Percentiles rank a stretch among this genome's conserved stretches.
Conservation (phyloP, 2,113 vertebrate species). For the Gymnocephalus cernua region DNA sequence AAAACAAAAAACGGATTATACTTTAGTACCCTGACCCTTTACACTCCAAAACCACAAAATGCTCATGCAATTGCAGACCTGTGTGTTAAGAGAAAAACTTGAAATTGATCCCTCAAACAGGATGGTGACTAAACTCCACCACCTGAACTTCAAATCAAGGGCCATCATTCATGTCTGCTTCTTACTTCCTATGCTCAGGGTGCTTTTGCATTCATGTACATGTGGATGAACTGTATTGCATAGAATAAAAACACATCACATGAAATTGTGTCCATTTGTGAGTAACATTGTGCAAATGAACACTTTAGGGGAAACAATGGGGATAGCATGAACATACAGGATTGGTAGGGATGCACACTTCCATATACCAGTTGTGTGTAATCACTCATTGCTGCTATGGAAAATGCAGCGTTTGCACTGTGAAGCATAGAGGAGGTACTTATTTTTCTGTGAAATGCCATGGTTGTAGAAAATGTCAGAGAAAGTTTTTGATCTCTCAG, state of each 20-base stretch:
- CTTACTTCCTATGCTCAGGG: neutral
- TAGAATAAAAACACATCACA: neutral
- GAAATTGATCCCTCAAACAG: neutral
- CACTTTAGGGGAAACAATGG: slow-evolving; percentile 21
- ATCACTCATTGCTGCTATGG: slow-evolving; percentile 2
- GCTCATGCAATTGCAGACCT: neutral
- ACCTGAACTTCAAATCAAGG: slow-evolving; percentile 7
- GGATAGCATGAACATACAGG: neutral
- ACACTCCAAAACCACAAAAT: neutral
- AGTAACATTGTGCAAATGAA: neutral
- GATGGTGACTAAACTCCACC: neutral
- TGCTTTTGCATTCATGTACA: neutral
- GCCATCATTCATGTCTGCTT: neutral
- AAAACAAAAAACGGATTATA: no score
- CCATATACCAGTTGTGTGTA: neutral
- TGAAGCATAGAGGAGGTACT: slow-evolving; percentile 19
- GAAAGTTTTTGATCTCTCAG: slow-evolving; percentile 49
- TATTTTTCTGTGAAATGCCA: slow-evolving; percentile 16
- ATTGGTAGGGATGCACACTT: neutral
- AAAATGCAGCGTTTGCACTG: slow-evolving; percentile 52
- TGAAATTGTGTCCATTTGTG: neutral
- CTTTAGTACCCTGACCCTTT: no score
- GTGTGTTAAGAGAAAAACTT: neutral
- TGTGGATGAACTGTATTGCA: neutral
- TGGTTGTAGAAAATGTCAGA: slow-evolving; percentile 47